Conservation (phyloP, 2,888 invertebrate genomes). For the Carterocephalus palaemon region DNA sequence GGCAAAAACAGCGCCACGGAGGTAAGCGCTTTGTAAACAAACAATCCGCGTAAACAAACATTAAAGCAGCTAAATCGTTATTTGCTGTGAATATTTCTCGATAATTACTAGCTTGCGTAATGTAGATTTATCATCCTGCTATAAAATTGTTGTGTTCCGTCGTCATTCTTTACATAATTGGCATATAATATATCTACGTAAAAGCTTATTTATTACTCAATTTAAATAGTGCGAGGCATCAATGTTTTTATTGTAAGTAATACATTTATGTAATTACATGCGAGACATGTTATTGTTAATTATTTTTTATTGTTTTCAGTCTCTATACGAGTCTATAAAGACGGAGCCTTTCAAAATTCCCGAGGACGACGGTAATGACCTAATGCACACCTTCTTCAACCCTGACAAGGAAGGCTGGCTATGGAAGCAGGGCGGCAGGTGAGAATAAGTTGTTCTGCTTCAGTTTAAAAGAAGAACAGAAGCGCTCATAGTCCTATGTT, state of each 20-base stretch:
- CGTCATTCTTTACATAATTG: too few species aligned
- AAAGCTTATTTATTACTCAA: too few species aligned
- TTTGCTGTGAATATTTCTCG: background rate
- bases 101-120: background rate
- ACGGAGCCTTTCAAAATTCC: conserved; percentile 99
- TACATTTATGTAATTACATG: too few species aligned
- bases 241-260: too few species aligned
- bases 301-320: conserved; percentile 77
- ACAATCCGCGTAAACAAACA: background rate
- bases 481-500: background rate
- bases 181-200: too few species aligned
- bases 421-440: conserved; percentile 96
- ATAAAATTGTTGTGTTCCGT: too few species aligned
- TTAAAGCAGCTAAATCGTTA: background rate
- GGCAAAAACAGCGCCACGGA: background rate
- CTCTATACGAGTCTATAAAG: conserved; percentile 97
- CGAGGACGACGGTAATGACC: conserved; percentile 98
- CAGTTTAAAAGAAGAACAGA: conserved; percentile 10
- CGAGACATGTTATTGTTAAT: background rate
- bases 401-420: conserved; percentile 99
- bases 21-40: conserved; percentile 9
- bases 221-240: too few species aligned
- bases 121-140: too few species aligned
- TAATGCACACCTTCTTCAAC: conserved; percentile 99
- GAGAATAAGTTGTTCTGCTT: conserved; percentile 26